phyloP scores from a whole-genome alignment of 2,888 invertebrate genomes.

The Drosophila subsilvestris region DNA sequence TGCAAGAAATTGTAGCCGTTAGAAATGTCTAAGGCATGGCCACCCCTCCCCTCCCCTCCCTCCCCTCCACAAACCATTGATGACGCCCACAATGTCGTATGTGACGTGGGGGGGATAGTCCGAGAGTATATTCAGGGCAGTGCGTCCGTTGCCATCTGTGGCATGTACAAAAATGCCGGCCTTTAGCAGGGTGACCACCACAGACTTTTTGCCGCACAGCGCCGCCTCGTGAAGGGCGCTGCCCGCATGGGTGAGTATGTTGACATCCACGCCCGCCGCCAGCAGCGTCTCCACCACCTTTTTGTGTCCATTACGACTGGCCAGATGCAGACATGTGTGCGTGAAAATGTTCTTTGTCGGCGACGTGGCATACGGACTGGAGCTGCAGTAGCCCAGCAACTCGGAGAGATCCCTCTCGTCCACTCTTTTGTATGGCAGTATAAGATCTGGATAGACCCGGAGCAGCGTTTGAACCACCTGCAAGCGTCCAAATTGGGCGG shows the following conservation, averaged over 20 bases:
- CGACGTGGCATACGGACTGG: constrained; percentile 55
- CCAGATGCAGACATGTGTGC: constrained; percentile 95
- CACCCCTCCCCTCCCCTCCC: too few species aligned
- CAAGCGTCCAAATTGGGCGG: constrained; percentile 93
- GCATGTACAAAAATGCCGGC: constrained; percentile 92
- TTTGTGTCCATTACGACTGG: constrained; percentile 95
- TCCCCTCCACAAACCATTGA: constrained; percentile 86
- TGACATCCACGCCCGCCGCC: constrained; percentile 94
- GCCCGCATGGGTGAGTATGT: constrained; percentile 92
- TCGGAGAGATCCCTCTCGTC: constrained; percentile 32
- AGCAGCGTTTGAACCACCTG: constrained; percentile 94
- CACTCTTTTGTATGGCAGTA: constrained; percentile 83
- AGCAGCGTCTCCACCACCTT: constrained; percentile 92
- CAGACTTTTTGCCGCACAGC: constrained; percentile 94
- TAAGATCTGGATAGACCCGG: constrained; percentile 91
- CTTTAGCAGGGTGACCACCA: constrained; percentile 91
- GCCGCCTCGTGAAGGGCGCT: constrained; percentile 97
- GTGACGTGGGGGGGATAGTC: constrained; percentile 94
- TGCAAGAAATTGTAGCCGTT: constrained; percentile 48
- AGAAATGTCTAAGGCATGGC: not conserved
- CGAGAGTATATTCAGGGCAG: constrained; percentile 93
- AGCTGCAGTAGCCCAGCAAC: constrained; percentile 38
- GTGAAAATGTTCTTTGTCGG: constrained; percentile 83
- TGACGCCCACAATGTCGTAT: constrained; percentile 92
- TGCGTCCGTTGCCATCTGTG: constrained; percentile 91